Evolutionary conservation across 2,888 invertebrate genomes (phyloP).

Genomic region (Hirtodrosophila alboralis): DNA sequence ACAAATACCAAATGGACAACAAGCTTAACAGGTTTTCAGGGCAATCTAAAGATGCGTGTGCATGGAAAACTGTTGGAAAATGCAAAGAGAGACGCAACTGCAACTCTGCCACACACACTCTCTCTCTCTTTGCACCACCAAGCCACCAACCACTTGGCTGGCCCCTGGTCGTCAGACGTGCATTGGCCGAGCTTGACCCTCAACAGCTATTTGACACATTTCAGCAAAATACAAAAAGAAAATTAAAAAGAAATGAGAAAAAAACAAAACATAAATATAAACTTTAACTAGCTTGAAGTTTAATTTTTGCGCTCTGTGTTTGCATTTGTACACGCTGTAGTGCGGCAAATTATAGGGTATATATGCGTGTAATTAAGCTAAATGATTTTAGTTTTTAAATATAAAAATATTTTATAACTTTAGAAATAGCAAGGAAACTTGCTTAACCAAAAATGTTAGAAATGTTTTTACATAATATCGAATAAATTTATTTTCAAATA

Average conservation of each 20-base stretch:
- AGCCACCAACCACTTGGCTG: not conserved
- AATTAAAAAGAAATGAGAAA: no score
- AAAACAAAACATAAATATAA: conserved; percentile 2
- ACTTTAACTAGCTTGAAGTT: conserved; percentile 16
- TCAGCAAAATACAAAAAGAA: conserved; percentile 23
- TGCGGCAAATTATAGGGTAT: not conserved
- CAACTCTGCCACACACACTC: no score
- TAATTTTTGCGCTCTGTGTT: conserved; percentile 23
- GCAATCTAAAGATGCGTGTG: conserved; percentile 51
- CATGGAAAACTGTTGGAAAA: conserved; percentile 63
- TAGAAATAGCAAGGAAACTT: no score
- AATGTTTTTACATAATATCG: no score
- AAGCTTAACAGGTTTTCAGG: conserved; percentile 65
- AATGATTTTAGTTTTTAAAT: no score
- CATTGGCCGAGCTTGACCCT: conserved; percentile 68
- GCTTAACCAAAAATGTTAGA: no score
- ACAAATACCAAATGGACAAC: conserved; percentile 32
- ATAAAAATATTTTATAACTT: no score
- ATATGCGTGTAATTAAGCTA: no score
- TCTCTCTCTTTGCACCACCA: no score
- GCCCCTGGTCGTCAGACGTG: conserved; percentile 35
- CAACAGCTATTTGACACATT: conserved; percentile 58
- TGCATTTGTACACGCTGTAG: conserved; percentile 2
- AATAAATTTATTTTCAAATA: no score
- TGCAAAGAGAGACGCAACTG: conserved; percentile 29